Base-by-base conservation (phyloP, 2,888 invertebrate genomes). In the Anodontia alba region DNA sequence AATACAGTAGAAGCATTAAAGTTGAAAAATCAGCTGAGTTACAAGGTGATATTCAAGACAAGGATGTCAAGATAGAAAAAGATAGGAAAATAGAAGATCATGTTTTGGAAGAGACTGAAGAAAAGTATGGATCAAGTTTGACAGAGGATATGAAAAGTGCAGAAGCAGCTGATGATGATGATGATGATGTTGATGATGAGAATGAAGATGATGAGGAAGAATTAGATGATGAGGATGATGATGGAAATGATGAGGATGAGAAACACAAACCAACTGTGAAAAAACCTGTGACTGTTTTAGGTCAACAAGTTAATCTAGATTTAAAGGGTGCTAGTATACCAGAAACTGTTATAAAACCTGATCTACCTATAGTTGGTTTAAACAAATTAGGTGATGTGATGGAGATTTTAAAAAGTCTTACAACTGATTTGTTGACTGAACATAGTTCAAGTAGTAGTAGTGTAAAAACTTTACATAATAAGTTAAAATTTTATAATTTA, bases 401-500 rank as follows among this genome's bases (percentile, higher is more conserved):
- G 57, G 38, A 78, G 26, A 42, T 80, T 8, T 68, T 80, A 46
- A 78, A 81, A 38, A 77, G 81, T 73, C 77, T 81, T 46, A 80
- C 85, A 46, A 73, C 75, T 68, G 79, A 87, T 72, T 76, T 80
- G 51, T 49, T 87, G 15, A 51, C 72, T 42, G 73, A 75, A 33
- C n/a, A n/a, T n/a, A 66, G 46, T 69, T 5, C 7, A 8, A 75
- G 79, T 33, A 43, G 76, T 26, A 73, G 72, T 33, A 77, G 69
- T 82, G 33, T 84, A 51, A 85, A 76, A 74, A 43, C 80, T 66
- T 76, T 85, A 29, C 80, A 81, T 74, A 80, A 86, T 42, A 85
- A 85, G 31, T 68, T 85, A 42, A 78, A 88, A 42, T 86, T 89
- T 73, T 91, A 91, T 77, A 84, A 88, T 57, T 76, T 89, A 38